Evolutionary conservation across 2,113 vertebrate species (phyloP).

Genomic region (Tiliqua scincoides): DNA sequence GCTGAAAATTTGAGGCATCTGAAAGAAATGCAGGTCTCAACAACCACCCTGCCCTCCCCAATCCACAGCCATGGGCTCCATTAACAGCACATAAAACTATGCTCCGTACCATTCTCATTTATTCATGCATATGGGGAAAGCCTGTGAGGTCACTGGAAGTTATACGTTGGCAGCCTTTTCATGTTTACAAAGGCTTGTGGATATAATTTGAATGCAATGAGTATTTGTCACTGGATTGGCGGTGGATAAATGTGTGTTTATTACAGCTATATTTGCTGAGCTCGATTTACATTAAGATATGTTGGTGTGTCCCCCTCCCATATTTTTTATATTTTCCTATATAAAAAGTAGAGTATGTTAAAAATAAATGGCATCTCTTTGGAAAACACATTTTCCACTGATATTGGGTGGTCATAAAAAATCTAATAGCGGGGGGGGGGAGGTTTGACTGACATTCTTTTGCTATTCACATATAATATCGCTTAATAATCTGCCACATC

Average conservation of each 20-base stretch:
- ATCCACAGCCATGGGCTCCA: neutral
- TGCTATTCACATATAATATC: neutral
- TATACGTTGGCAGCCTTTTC: neutral
- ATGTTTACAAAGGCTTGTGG: conserved; percentile 4
- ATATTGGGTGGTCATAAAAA: neutral
- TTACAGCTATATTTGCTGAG: neutral
- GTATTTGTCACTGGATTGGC: neutral
- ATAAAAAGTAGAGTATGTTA: neutral
- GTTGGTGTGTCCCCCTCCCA: no score
- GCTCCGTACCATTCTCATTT: neutral
- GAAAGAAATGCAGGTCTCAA: neutral
- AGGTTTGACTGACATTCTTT: neutral
- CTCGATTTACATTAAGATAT: neutral
- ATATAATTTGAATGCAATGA: conserved; percentile 7
- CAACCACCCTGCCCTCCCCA: neutral
- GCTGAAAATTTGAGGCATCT: no score
- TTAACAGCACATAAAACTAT: neutral
- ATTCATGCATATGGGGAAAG: neutral
- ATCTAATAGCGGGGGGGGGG: neutral
- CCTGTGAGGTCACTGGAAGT: conserved; percentile 9
- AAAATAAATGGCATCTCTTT: no score
- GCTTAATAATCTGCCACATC: neutral
- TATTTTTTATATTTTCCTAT: neutral
- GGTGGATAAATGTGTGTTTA: neutral
- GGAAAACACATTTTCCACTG: neutral